phyloP scores from a whole-genome alignment of 1,140 invertebrate species.

The Akabosia matsudoensis region DNA sequence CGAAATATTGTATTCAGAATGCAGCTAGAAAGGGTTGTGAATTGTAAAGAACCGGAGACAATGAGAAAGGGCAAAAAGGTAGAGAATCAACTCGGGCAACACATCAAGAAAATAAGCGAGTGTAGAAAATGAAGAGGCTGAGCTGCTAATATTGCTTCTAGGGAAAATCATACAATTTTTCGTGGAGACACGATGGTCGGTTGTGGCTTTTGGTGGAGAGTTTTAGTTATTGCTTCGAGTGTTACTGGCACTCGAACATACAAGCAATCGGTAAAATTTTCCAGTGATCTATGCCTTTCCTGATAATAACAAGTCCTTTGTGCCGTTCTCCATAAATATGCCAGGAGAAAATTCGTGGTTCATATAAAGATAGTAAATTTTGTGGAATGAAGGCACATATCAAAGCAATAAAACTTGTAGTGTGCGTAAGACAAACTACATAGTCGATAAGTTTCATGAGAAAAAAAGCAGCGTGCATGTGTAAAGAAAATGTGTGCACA shows the following conservation, averaged over 20 bases:
- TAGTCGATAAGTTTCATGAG: not conserved
- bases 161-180: not conserved
- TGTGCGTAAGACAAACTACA: not conserved
- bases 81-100: not conserved
- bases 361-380: no score
- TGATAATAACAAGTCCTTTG: slow-evolving; percentile 12
- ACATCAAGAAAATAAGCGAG: no score
- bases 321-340: no score
- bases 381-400: no score
- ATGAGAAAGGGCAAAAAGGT: not conserved
- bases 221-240: not conserved
- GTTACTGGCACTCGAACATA: not conserved
- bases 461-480: not conserved
- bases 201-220: not conserved
- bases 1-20: not conserved
- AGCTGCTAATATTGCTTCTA: not conserved
- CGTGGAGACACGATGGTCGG: not conserved
- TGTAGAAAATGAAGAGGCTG: not conserved
- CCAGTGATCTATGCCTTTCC: slow-evolving; percentile 15
- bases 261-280: not conserved
- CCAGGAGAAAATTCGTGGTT: no score
- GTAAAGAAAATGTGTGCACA: not conserved
- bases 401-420: not conserved
- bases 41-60: no score
- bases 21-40: no score